Evolutionary conservation across 2,888 invertebrate genomes (phyloP), one percentile per base, ranked within the genome.

Genomic region (Shargacucullia verbasci): DNA sequence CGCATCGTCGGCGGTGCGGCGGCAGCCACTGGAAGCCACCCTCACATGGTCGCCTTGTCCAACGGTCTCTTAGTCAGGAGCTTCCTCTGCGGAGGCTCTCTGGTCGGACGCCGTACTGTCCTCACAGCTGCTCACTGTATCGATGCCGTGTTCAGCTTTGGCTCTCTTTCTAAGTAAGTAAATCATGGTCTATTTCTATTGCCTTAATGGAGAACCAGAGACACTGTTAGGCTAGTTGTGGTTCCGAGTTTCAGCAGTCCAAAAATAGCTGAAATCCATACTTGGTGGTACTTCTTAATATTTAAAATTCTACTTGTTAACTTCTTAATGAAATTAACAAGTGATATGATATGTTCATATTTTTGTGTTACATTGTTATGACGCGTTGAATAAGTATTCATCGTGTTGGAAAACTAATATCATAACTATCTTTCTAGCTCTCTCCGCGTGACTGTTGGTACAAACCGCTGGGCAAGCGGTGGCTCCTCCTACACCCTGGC

Each of bases 41-140:
- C 88, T 0, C 84, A 87, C 73, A 89, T 88, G 88, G 87, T 78
- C 11, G 87, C 84, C 0, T 44, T 89, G 52, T 68, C 82, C 47
- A 78, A n/a, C 11, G 88, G 88, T 0, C 2, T 64, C 0, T 0
- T 81, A 0, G 9, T 87, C 57, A 73, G 83, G 5, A 83, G 73
- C 35, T 83, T 85, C 55, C 4, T 85, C 2, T 91, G 91, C 56
- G 91, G 91, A 0, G 90, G 81, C 0, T 90, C 91, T 12, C 41
- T 91, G 5, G 57, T 91, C 38, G 43, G 70, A 0, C 50, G 14
- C 0, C 65, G 84, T 0, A 79, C 78, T 13, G 78, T 90, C 1
- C 76, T 91, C 11, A 91, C 90, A 0, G 91, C 91, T 1, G 91
- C 91, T 0, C 91, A 91, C 48, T 91, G 91, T 59, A 84, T 90